A percentile compares a stretch with the other conserved stretches of the same genome.
Evolutionary conservation across 2,113 vertebrate genomes (phyloP).

Genomic region (Phycodurus eques): DNA sequence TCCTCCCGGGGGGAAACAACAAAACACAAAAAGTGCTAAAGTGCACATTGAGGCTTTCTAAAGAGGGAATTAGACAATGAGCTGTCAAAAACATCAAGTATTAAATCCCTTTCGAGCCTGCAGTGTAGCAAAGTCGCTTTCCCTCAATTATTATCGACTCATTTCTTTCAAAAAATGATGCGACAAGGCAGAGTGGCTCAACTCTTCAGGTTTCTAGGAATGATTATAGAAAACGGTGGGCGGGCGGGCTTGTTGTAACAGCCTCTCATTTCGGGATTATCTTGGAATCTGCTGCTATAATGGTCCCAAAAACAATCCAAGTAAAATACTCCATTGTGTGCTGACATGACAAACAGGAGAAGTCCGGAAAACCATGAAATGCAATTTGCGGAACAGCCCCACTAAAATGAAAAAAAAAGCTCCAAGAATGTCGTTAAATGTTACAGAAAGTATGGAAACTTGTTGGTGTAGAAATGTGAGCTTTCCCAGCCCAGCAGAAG

Average conservation of each 20-base stretch:
- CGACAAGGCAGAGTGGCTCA: conserved; percentile 11
- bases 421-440: neutral
- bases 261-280: conserved; percentile 45
- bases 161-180: conserved; percentile 17
- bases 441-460: no score
- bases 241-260: conserved; percentile 18
- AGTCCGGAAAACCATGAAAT: conserved; percentile 23
- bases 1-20: neutral
- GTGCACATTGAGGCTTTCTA: neutral
- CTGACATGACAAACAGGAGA: neutral
- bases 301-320: conserved; percentile 3
- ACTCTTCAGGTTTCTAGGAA: conserved; percentile 38
- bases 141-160: neutral
- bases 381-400: neutral
- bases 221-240: neutral
- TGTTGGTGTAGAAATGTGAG: neutral
- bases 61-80: conserved; percentile 15
- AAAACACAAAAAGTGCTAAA: neutral
- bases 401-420: neutral
- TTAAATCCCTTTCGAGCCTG: conserved; percentile 11
- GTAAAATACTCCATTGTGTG: conserved; percentile 10
- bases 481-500: neutral
- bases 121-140: conserved; percentile 9
- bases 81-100: conserved; percentile 15
- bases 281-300: conserved; percentile 21